Base-by-base conservation (phyloP, 2,797 vertebrate species). In the Simalia tracyae region DNA sequence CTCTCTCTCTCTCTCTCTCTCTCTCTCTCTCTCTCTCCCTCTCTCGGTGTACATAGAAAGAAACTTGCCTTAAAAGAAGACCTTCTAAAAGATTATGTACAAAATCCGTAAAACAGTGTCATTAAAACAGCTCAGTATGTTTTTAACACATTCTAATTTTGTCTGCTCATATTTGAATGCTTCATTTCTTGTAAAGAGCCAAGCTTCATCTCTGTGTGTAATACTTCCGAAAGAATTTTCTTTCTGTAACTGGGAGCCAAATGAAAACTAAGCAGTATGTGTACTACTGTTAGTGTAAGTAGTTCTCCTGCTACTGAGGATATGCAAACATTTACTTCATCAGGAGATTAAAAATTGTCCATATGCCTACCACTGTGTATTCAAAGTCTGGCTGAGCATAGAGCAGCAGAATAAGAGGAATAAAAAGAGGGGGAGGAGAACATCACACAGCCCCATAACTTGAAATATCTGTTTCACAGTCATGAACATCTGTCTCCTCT, bases 401-500 rank as follows among this genome's bases (percentile, higher is more conserved):
- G 76, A 96, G 95, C 92, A 68, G 92, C 91, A 93, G 89, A 90
- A 92, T 31, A 91, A 94, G 94, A 87, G 56, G 57, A 12, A n/a
- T 81, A 89, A 87, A 84, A 42, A 63, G 72, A 0, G 42, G 42
- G 72, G 76, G 76, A 76, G 72, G 36, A 81, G 42, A 81, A 46
- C 72, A 76, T 22, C 42, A 87, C n/a, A 93, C 85, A 94, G 95
- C 95, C 3, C 90, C 94, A 92, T 96, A 95, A 93, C 94, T 94
- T 94, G 94, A 95, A 97, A 93, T 96, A 96, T 95, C 95, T 96
- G 95, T 94, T 97, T 96, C 95, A 95, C 95, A 97, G 95, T 93
- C 95, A 94, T 95, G 93, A 97, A 96, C 96, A 97, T 96, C 96
- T 96, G 96, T 96, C 96, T 96, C 95, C 89, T 96, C 95, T 96